phyloP scores from a whole-genome alignment of 2,888 invertebrate genomes.

The Reticulitermes lucifugus region DNA sequence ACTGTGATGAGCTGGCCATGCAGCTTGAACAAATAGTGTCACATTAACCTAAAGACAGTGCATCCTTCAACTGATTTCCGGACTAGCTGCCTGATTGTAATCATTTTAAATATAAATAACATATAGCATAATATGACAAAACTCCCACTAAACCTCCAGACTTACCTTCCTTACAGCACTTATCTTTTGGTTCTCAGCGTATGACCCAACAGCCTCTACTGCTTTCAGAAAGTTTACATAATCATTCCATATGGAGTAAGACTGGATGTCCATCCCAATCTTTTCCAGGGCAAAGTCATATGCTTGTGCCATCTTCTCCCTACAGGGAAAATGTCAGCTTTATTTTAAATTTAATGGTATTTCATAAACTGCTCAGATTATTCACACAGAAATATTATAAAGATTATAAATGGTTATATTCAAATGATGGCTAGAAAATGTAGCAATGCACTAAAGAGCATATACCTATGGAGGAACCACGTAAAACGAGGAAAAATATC shows the following conservation, averaged over 20 bases:
- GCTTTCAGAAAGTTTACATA: conserved; percentile 96
- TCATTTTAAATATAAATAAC: too few relatives aligned
- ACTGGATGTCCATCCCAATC: conserved; percentile 98
- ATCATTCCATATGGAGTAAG: conserved; percentile 97
- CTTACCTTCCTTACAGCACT: conserved; percentile 94
- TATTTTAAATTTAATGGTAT: background rate
- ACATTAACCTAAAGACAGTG: too few relatives aligned
- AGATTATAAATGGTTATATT: too few relatives aligned
- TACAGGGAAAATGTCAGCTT: conserved; percentile 62
- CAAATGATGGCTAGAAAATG: too few relatives aligned
- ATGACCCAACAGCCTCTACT: conserved; percentile 97
- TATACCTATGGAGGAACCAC: too few relatives aligned
- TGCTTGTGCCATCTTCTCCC: conserved; percentile 99
- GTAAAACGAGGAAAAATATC: too few relatives aligned
- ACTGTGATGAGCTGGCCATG: too few relatives aligned
- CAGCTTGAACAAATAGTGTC: too few relatives aligned
- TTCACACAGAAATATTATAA: too few relatives aligned
- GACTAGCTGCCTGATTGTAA: too few relatives aligned
- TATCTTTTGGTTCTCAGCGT: conserved; percentile 99
- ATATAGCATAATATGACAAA: background rate
- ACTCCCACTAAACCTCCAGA: background rate
- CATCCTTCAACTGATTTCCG: too few relatives aligned
- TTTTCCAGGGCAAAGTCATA: conserved; percentile 99
- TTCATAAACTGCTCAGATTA: background rate
- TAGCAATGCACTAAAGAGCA: too few relatives aligned